Conservation (phyloP, 1,140 invertebrate genomes). For the Zaprionus africanus region DNA sequence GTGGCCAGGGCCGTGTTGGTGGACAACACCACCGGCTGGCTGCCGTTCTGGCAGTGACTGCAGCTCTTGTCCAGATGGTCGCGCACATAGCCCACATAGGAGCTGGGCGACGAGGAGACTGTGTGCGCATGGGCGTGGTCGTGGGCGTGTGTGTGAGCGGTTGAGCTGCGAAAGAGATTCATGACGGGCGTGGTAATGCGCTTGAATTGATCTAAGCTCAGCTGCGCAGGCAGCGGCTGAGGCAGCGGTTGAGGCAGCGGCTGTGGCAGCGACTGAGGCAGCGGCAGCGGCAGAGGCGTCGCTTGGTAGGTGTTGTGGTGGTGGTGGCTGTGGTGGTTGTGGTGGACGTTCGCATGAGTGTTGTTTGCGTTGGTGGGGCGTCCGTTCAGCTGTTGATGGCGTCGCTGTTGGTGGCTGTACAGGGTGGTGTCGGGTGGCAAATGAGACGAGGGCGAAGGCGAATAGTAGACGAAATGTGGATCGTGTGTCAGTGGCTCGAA, state of each 20-base stretch:
- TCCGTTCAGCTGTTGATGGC: conserved; percentile 55
- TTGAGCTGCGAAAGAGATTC: conserved; percentile 82
- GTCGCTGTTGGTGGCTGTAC: conserved; percentile 51
- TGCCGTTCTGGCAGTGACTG: conserved; percentile 81
- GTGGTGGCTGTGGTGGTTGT: conserved; percentile 25
- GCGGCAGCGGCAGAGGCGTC: conserved; percentile 47
- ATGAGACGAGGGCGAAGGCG: conserved; percentile 62
- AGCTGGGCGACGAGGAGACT: conserved; percentile 73
- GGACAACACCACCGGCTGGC: conserved; percentile 77
- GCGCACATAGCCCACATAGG: conserved; percentile 79
- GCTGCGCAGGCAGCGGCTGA: conserved; percentile 54
- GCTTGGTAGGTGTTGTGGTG: conserved; percentile 15
- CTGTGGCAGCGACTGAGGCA: conserved; percentile 36
- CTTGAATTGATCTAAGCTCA: conserved; percentile 80
- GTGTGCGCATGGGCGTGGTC: conserved; percentile 68
- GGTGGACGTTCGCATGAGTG: conserved; percentile 37
- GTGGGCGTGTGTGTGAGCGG: conserved; percentile 40
- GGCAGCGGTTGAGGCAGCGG: conserved; percentile 22
- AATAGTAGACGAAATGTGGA: conserved; percentile 65
- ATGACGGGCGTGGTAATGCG: conserved; percentile 78
- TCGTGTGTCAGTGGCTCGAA: conserved; percentile 47
- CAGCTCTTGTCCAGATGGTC: conserved; percentile 81
- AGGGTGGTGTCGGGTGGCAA: conserved; percentile 39
- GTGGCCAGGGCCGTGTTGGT: conserved; percentile 75
- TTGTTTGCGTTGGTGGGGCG: conserved; percentile 62